Evolutionary conservation across 2,113 vertebrate species (phyloP).

Genomic region (Microcebus murinus): DNA sequence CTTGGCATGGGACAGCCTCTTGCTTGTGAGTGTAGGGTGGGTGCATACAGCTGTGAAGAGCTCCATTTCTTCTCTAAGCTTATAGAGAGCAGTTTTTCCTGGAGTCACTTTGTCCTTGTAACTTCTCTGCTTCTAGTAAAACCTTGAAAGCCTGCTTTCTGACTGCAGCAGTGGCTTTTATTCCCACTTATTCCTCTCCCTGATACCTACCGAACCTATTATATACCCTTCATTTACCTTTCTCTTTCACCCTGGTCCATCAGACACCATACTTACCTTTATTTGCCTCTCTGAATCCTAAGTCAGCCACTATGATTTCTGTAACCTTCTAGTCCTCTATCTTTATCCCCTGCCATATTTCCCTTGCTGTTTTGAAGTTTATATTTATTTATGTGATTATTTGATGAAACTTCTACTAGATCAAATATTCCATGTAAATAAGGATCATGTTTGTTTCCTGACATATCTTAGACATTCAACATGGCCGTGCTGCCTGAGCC

Average conservation of each 20-base stretch:
- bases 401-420: not conserved
- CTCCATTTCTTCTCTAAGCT: not conserved
- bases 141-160: not conserved
- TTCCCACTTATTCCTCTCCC: not conserved
- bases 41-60: rapidly evolving
- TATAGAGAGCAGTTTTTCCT: not conserved
- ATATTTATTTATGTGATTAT: not conserved
- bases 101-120: not conserved
- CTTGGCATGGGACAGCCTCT: rapidly evolving
- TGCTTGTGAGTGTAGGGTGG: rapidly evolving
- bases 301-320: not conserved
- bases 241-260: not conserved
- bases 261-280: not conserved
- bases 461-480: not conserved
- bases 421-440: not conserved
- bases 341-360: not conserved
- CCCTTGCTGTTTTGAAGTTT: not conserved
- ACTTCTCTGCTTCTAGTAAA: not conserved
- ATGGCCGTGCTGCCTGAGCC: too few relatives aligned
- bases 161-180: rapidly evolving
- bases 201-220: not conserved
- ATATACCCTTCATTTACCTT: not conserved
- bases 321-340: not conserved
- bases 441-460: not conserved
- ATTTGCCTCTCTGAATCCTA: not conserved